A percentile compares a stretch with the other conserved stretches of the same genome.
Conservation (phyloP, 1,140 invertebrate species). For the Ruditapes philippinarum region DNA sequence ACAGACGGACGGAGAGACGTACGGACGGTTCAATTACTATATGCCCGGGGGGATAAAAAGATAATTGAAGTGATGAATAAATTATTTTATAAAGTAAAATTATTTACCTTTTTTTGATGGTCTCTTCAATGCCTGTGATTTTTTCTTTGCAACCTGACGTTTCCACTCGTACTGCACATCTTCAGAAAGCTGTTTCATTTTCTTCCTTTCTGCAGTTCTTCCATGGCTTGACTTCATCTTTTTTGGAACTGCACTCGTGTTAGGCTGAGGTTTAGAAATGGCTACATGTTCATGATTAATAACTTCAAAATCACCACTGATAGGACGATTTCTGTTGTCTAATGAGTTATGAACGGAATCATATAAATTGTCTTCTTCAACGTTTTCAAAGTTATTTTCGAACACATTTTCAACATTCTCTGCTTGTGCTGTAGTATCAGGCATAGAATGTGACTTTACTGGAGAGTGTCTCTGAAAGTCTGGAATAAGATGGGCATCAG, state of each 20-base stretch:
- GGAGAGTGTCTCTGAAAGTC: background rate
- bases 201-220: background rate
- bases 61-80: too few relatives aligned
- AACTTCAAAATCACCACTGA: conserved; percentile 20
- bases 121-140: conserved; percentile 48
- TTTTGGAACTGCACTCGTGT: background rate
- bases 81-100: too few relatives aligned
- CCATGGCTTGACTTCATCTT: background rate
- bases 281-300: background rate
- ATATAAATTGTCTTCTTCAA: conserved; percentile 27
- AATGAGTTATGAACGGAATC: conserved; percentile 32
- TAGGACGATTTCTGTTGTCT: background rate
- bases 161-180: conserved; percentile 34
- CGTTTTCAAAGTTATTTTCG: conserved; percentile 10
- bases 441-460: background rate
- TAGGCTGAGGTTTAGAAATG: background rate
- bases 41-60: too few relatives aligned
- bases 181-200: background rate
- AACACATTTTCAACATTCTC: background rate
- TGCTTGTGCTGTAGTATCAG: background rate
- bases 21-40: too few relatives aligned
- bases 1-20: too few relatives aligned
- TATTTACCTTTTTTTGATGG: conserved; percentile 38
- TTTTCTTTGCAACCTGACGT: conserved; percentile 23
- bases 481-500: too few relatives aligned